Percentiles rank a stretch among this genome's conserved stretches.
Conservation (phyloP, 2,113 vertebrate species). For the Anhinga anhinga region DNA sequence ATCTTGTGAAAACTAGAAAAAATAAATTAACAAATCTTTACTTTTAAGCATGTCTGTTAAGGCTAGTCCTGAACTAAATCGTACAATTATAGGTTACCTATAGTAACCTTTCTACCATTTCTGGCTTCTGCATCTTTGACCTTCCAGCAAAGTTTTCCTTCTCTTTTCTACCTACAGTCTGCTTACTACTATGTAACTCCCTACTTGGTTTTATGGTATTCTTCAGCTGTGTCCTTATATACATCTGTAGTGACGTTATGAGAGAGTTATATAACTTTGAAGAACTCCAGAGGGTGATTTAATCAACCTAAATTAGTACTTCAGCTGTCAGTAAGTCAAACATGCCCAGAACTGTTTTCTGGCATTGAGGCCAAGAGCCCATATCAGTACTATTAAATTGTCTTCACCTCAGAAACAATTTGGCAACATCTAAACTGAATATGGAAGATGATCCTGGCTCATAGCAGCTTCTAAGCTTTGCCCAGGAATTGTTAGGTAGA, state of each 20-base stretch:
- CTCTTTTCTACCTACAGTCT: neutral
- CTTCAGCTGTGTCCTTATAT: neutral
- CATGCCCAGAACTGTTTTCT: neutral
- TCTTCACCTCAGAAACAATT: neutral
- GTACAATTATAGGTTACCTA: neutral
- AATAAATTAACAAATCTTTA: neutral
- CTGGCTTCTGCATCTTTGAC: neutral
- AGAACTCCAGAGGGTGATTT: neutral
- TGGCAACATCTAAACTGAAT: neutral
- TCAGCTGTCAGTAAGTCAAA: neutral
- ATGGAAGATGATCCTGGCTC: neutral
- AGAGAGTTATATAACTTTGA: neutral
- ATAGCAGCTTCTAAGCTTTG: neutral
- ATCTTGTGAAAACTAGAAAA: neutral
- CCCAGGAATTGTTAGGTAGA: neutral
- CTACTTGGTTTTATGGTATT: neutral
- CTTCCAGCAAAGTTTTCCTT: neutral
- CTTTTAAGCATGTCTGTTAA: neutral
- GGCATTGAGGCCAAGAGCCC: neutral
- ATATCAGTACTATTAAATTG: neutral
- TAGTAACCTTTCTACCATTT: neutral
- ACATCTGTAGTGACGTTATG: neutral
- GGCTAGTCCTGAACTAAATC: neutral
- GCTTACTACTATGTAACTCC: neutral
- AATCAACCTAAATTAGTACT: neutral